These are phyloP conservation scores for Anagyrus pseudococci DNA, from an alignment of 2,888 invertebrate genomes.

Conservation along the genomic window DNA sequence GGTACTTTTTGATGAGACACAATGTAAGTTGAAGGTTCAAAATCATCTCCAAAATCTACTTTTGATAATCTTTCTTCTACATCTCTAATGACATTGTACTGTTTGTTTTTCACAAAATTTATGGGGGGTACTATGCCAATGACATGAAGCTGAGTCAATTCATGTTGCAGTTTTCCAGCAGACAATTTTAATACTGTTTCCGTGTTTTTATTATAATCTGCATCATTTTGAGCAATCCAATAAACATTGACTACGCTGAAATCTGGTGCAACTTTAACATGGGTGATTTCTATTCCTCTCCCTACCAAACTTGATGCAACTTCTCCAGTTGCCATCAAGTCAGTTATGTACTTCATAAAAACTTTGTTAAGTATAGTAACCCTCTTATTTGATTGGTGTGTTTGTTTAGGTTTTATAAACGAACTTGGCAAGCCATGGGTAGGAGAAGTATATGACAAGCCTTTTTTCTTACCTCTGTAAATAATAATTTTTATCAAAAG, in stretches of 20 bases:
- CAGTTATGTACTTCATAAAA: slow-evolving; percentile 82
- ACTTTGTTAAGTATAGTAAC: slow-evolving; percentile 77
- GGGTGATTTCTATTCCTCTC: slow-evolving; percentile 75
- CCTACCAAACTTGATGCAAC: slow-evolving; percentile 67
- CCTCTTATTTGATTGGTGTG: slow-evolving; percentile 67
- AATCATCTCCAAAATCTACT: slow-evolving; percentile 76
- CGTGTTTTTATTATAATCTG: slow-evolving; percentile 63
- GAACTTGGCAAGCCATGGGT: not conserved
- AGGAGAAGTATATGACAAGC: too few species aligned
- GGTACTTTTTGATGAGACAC: not conserved
- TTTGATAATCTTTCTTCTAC: slow-evolving; percentile 68
- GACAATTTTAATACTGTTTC: slow-evolving; percentile 66
- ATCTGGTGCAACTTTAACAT: slow-evolving; percentile 73
- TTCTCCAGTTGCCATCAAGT: slow-evolving; percentile 77
- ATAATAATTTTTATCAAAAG: slow-evolving; percentile 3
- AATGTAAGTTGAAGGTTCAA: slow-evolving; percentile 60
- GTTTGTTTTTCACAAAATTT: slow-evolving; percentile 75
- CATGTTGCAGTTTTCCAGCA: slow-evolving; percentile 72
- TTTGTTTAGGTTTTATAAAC: slow-evolving; percentile 41
- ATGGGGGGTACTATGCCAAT: slow-evolving; percentile 81
- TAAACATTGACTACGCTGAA: slow-evolving; percentile 74
- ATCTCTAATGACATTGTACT: slow-evolving; percentile 65
- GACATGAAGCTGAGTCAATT: slow-evolving; percentile 74
- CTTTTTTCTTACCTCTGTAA: not conserved
- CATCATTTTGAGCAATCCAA: slow-evolving; percentile 67